These are phyloP conservation scores for Taeniopygia guttata DNA, from an alignment of 2,797 vertebrate species.

Conservation along the genomic window DNA sequence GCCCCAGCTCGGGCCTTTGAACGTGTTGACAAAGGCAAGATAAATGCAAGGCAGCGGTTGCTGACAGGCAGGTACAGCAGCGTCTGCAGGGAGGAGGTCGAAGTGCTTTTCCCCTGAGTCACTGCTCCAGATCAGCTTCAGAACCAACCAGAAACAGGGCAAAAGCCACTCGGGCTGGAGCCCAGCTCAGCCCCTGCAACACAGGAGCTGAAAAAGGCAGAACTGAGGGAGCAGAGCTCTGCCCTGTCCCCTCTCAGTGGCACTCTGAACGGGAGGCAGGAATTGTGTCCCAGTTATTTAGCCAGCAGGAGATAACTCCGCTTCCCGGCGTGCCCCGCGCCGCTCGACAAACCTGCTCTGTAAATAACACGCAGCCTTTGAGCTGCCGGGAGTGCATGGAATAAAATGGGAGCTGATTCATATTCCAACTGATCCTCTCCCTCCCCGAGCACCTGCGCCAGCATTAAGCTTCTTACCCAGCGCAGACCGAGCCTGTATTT, in stretches of 20 bases:
- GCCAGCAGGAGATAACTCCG: not conserved
- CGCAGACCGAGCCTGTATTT: not conserved
- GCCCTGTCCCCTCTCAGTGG: not conserved
- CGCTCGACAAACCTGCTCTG: conserved; percentile 8
- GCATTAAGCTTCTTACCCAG: not conserved
- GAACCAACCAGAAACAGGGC: not conserved
- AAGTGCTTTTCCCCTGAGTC: conserved; percentile 29
- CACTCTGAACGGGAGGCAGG: not conserved
- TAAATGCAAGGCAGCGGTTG: not conserved
- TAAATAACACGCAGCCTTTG: conserved; percentile 9
- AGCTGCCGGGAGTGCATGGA: not conserved
- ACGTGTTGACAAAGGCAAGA: conserved; percentile 40
- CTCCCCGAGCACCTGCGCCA: not conserved
- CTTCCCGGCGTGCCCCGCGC: not conserved
- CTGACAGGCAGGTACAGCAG: conserved; percentile 4
- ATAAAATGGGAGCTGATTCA: conserved; percentile 39
- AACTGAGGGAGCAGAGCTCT: not conserved
- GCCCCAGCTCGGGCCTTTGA: not conserved
- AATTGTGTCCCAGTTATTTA: not conserved
- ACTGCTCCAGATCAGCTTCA: not conserved
- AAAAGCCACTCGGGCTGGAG: not conserved
- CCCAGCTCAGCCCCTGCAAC: not conserved
- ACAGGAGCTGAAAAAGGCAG: not conserved
- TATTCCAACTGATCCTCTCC: not conserved
- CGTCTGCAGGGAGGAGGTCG: conserved; percentile 6